Conservation (phyloP, 2,797 vertebrate genomes). For the Galaxias olidus region DNA sequence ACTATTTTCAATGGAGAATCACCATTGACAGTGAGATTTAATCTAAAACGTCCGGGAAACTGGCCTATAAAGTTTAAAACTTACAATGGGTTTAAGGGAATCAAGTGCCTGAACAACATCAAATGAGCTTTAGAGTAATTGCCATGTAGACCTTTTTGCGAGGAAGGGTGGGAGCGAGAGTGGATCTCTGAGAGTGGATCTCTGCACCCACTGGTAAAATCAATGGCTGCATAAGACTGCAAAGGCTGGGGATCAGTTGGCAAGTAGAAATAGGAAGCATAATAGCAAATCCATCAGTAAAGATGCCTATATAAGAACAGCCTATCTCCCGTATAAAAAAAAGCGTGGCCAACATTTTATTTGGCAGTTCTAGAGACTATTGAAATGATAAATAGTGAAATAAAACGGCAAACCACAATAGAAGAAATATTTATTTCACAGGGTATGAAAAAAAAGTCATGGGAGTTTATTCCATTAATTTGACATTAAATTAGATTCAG, state of each 20-base stretch:
- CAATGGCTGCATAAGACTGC: slow-evolving; percentile 75
- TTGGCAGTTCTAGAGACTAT: neutral
- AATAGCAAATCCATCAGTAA: slow-evolving; percentile 67
- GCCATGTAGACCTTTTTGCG: slow-evolving; percentile 87
- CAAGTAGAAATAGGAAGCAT: slow-evolving; percentile 79
- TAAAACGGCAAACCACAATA: neutral
- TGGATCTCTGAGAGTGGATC: slow-evolving; percentile 33
- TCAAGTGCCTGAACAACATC: slow-evolving; percentile 84
- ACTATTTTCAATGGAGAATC: too few relatives aligned
- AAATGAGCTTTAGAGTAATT: slow-evolving; percentile 84
- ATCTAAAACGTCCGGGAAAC: too few relatives aligned
- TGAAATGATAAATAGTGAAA: neutral
- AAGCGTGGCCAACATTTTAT: neutral
- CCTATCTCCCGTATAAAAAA: neutral
- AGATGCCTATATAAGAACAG: neutral
- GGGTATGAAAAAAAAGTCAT: too few relatives aligned
- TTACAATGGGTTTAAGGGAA: slow-evolving; percentile 84
- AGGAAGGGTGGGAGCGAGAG: slow-evolving; percentile 39
- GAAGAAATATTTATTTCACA: neutral
- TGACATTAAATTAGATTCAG: too few relatives aligned
- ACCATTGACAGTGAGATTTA: too few relatives aligned
- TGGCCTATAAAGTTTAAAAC: too few relatives aligned
- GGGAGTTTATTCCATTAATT: too few relatives aligned
- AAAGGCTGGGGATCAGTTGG: slow-evolving; percentile 73
- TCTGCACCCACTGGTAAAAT: slow-evolving; percentile 67